Evolutionary conservation across 2,888 invertebrate species (phyloP).

Genomic region (Glaucopsyche alexis): DNA sequence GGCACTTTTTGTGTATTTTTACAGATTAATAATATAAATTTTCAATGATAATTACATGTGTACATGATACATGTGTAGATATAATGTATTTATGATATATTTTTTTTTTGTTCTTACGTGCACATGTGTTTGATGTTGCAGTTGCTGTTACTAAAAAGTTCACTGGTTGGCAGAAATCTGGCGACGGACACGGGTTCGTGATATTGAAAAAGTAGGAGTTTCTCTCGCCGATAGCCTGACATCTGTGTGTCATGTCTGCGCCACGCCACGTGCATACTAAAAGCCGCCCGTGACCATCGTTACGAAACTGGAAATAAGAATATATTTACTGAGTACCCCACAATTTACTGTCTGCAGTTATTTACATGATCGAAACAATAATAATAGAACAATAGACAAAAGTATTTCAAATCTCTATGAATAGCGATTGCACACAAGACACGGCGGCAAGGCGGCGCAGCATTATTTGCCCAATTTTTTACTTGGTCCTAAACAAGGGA

Average conservation of each 20-base stretch:
- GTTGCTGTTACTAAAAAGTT: constrained; percentile 75
- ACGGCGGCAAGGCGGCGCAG: no score
- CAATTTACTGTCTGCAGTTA: no score
- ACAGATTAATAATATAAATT: neutral
- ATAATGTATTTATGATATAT: no score
- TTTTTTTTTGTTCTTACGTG: constrained; percentile 68
- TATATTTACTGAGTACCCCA: no score
- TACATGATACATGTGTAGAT: no score
- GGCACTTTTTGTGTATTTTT: constrained; percentile 33
- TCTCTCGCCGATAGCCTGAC: constrained; percentile 69
- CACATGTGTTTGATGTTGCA: constrained; percentile 76
- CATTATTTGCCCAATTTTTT: no score
- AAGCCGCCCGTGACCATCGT: constrained; percentile 74
- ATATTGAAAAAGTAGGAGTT: constrained; percentile 70
- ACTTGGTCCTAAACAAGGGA: no score
- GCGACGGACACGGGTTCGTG: constrained; percentile 67
- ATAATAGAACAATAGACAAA: no score
- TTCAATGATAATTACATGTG: neutral
- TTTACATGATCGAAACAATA: no score
- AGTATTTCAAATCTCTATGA: no score
- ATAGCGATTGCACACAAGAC: no score
- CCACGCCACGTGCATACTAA: constrained; percentile 80
- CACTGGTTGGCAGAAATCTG: constrained; percentile 74
- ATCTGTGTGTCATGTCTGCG: constrained; percentile 65
- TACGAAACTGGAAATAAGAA: constrained; percentile 65